phyloP scores from a whole-genome alignment of 2,888 invertebrate species.

The Hydrotaea diabolus region DNA sequence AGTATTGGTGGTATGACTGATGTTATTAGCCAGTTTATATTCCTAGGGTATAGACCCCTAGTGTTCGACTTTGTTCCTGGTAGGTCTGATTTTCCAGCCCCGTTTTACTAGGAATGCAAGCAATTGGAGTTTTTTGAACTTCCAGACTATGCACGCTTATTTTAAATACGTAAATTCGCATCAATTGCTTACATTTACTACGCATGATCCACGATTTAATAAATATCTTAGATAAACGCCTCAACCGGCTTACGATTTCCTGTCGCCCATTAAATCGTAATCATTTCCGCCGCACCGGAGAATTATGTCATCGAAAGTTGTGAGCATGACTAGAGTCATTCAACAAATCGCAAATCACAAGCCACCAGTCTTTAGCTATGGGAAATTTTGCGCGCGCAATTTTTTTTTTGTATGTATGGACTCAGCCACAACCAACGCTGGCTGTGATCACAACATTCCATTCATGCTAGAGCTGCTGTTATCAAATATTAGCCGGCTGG shows the following conservation, averaged over 20 bases:
- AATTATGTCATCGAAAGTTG: slow-evolving; percentile 46
- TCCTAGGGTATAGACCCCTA: too few species aligned
- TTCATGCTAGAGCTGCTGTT: neutral
- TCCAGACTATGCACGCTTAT: too few species aligned
- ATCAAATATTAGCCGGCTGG: slow-evolving; percentile 17
- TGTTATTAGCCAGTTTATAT: too few species aligned
- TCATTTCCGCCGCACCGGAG: slow-evolving; percentile 53
- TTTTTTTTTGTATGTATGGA: neutral
- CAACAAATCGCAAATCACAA: neutral
- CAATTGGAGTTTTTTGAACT: too few species aligned
- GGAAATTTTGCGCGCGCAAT: slow-evolving; percentile 54
- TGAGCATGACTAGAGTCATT: neutral
- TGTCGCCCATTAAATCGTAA: slow-evolving; percentile 15
- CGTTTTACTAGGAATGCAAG: too few species aligned
- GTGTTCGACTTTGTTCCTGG: too few species aligned
- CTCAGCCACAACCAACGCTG: neutral
- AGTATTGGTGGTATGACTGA: too few species aligned
- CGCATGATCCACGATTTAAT: too few species aligned
- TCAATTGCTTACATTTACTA: too few species aligned
- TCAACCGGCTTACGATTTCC: neutral
- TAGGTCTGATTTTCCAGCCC: too few species aligned
- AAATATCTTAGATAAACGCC: neutral
- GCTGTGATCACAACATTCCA: neutral
- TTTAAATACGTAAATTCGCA: too few species aligned
- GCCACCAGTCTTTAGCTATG: slow-evolving; percentile 37